Evolutionary conservation across 1,140 invertebrate species (phyloP), one percentile per base, ranked within the genome.

Genomic region (Drosophila albomicans): DNA sequence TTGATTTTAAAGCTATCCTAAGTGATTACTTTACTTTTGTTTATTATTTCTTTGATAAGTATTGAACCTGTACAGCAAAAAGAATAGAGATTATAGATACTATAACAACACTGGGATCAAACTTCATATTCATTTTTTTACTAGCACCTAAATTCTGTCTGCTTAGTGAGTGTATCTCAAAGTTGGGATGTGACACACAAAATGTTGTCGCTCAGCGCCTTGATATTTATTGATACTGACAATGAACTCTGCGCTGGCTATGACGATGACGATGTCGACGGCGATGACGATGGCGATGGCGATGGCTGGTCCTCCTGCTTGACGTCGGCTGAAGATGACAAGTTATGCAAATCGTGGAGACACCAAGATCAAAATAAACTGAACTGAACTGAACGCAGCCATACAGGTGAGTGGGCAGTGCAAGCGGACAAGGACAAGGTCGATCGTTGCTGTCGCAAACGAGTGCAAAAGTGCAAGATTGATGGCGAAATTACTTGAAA

Each of bases 391-490:
- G 77, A 84, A 81, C 78, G 80, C 80, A 82, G 73, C 58, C 81
- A 64, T 15, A 45, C 67, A 79, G 73, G 73, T 88, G 84, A 88
- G 84, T 88, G 84, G 84, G 84, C 84, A 88, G 72, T 13, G 41
- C 1, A 4, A 41, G 38, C 38, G 38, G 67, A 57, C 57, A 67
- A 45, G 69, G 74, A 84, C 84, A 88, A 88, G 84, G 84, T 87
- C 84, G 15, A 15, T 5, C 20, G 62, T 11, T 13, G 62, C 74
- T 75, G 75, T 81, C 85, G 80, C 75, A 81, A 89, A 89, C 71
- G 82, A 91, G 87, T 91, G 88, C 87, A 91, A 91, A 91, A 87
- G 88, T 91, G 87, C 87, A 82, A 91, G 87, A 91, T 91, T 91
- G 87, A 91, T 91, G 87, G 80, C 78, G 78, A 91, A 91, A 91